Evolutionary conservation across 2,888 invertebrate genomes (phyloP), one percentile per base, ranked within the genome.

Genomic region (Eugnorisma glareosa): DNA sequence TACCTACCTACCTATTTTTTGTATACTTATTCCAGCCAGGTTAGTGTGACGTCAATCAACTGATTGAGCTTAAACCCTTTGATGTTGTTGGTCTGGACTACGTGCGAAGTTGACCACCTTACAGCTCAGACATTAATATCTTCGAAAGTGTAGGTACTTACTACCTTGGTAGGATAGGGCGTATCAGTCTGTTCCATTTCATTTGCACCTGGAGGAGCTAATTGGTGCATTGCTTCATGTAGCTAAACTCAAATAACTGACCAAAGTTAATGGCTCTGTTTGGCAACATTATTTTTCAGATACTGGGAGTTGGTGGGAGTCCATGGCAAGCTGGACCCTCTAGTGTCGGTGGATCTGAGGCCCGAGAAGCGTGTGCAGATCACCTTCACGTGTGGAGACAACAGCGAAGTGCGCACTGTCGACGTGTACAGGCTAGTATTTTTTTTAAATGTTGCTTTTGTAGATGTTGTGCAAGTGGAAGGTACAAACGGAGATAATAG

Each of bases 301-400:
- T 99, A 98, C 93, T 97, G 97, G 92, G 99, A 99, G 94, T 96
- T 99, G 85, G 97, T 98, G 64, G 97, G 97, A 67, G 98, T 98
- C 83, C 99, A 99, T 93, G 99, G 99, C 72, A 98, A 98, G 94
- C 97, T 99, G 79, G 98, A 99, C 94, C 99, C 99, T 0, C 96
- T 99, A 89, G 99, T 99, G 73, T 98, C 99, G 86, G 98, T 99
- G 66, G 98, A 98, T 96, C 97, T 99, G 89, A 97, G 98, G 92
- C 98, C 98, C 13, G 98, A 98, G 93, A 98, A 98, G 93, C 97
- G 98, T 79, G 98, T 99, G 61, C 98, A 98, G 95, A 98, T 99
- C 80, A 98, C 98, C 59, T 98, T 99, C 91, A 98, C 98, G 7
- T 99, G 98, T 93, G 98, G 98, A 37, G 97, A 98, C 89, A 97